A percentile compares a stretch with the other conserved stretches of the same genome.
These are phyloP conservation scores for Chaetodon trifasciatus DNA, from an alignment of 2,797 vertebrate species.

Conservation along the genomic window DNA sequence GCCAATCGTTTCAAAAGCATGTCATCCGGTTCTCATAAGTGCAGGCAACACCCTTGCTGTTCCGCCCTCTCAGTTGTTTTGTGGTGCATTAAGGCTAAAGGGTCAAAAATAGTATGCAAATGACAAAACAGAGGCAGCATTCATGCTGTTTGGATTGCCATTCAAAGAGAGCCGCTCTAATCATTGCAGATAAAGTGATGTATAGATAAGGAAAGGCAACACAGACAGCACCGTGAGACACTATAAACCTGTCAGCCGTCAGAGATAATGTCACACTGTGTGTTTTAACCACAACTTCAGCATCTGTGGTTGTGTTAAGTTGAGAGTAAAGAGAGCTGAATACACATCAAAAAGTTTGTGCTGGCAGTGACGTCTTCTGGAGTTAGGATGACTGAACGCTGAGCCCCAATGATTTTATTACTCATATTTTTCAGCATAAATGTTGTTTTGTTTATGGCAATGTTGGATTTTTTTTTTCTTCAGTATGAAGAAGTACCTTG, in stretches of 20 bases:
- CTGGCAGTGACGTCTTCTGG: not conserved
- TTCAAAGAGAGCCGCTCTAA: not conserved
- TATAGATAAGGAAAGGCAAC: not conserved
- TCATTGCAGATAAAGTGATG: not conserved
- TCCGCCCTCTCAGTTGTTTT: constrained; percentile 17
- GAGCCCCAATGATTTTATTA: not conserved
- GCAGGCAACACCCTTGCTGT: constrained; percentile 38
- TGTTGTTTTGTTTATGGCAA: not conserved
- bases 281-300: not conserved
- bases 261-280: not conserved
- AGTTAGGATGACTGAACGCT: not conserved
- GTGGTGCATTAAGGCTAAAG: constrained; percentile 23
- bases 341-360: not conserved
- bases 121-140: not conserved
- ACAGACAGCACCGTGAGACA: not conserved
- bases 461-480: not conserved
- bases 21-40: constrained; percentile 44
- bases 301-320: not conserved
- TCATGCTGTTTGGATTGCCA: constrained; percentile 7
- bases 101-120: constrained; percentile 24
- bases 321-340: not conserved
- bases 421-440: not conserved
- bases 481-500: not conserved
- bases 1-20: constrained; percentile 51
- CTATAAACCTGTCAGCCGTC: not conserved